These are phyloP conservation scores for Barbus barbus DNA, from an alignment of 2,113 vertebrate genomes.

Conservation along the genomic window DNA sequence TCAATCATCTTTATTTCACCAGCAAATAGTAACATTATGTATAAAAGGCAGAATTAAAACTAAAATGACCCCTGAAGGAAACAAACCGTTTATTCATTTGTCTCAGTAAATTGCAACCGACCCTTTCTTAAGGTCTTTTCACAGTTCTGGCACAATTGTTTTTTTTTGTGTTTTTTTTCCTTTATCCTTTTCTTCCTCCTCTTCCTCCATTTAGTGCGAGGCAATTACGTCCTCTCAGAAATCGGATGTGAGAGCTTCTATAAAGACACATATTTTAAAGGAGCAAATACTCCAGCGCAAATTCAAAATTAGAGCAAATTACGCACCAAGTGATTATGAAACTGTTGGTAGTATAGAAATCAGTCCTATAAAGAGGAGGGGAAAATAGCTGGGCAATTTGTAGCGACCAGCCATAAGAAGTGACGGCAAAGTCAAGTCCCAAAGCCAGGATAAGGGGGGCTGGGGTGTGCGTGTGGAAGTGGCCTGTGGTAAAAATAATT, in stretches of 20 bases:
- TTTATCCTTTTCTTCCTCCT: conserved; percentile 29
- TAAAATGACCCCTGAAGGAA: neutral
- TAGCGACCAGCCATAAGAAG: conserved; percentile 69
- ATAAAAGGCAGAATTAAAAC: neutral
- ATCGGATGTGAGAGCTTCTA: conserved; percentile 59
- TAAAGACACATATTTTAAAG: conserved; percentile 58
- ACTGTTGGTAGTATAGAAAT: conserved; percentile 80
- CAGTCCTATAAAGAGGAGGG: conserved; percentile 63
- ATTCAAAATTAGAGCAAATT: conserved; percentile 75
- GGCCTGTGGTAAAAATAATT: conserved; percentile 84
- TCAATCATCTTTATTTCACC: neutral
- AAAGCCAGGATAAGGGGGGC: conserved; percentile 55
- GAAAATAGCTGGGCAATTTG: conserved; percentile 71
- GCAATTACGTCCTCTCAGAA: conserved; percentile 67
- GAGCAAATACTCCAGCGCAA: conserved; percentile 63
- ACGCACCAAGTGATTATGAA: conserved; percentile 73
- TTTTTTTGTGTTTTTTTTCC: neutral
- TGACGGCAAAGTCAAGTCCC: conserved; percentile 73
- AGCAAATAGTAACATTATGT: neutral
- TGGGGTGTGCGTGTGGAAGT: neutral
- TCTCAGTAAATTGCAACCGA: neutral
- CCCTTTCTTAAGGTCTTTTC: conserved; percentile 2
- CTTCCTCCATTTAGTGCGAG: conserved; percentile 39
- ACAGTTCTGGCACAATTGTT: conserved; percentile 4
- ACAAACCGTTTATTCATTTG: neutral